Conservation (phyloP, 2,797 vertebrate genomes). For the Chelidonichthys spinosus region DNA sequence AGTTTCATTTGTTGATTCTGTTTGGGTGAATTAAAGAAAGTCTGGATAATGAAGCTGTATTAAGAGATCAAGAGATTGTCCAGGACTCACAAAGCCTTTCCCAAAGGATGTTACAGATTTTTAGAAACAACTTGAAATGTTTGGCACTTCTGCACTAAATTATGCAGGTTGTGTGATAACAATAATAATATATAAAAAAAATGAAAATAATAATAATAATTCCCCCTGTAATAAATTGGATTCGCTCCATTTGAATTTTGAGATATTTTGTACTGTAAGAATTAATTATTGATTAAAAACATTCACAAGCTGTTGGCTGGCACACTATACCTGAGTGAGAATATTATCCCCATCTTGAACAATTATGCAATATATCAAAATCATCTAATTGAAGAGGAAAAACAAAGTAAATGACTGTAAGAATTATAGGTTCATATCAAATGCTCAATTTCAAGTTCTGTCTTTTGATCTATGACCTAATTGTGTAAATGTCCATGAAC, state of each 20-base stretch:
- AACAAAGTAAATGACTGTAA: slow-evolving; percentile 92
- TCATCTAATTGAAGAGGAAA: slow-evolving; percentile 90
- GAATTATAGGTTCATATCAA: slow-evolving; percentile 90
- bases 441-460: slow-evolving; percentile 94
- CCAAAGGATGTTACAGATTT: slow-evolving; percentile 91
- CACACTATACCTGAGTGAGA: slow-evolving; percentile 99
- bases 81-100: slow-evolving; percentile 92
- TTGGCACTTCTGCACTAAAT: slow-evolving; percentile 93
- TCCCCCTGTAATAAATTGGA: slow-evolving; percentile 81
- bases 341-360: slow-evolving; percentile 95
- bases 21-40: slow-evolving; percentile 84
- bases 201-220: slow-evolving; percentile 71
- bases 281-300: slow-evolving; percentile 96
- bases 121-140: slow-evolving; percentile 90
- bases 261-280: slow-evolving; percentile 82
- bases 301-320: slow-evolving; percentile 99
- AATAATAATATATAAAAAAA: slow-evolving; percentile 65
- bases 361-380: slow-evolving; percentile 94
- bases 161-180: slow-evolving; percentile 79
- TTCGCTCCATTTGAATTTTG: slow-evolving; percentile 86
- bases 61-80: slow-evolving; percentile 95
- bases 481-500: slow-evolving; percentile 89
- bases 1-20: slow-evolving; percentile 88
- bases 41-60: slow-evolving; percentile 80
- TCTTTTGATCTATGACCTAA: slow-evolving; percentile 85